Conservation (phyloP, 1,140 invertebrate genomes). For the Zaprionus gabonicus region DNA sequence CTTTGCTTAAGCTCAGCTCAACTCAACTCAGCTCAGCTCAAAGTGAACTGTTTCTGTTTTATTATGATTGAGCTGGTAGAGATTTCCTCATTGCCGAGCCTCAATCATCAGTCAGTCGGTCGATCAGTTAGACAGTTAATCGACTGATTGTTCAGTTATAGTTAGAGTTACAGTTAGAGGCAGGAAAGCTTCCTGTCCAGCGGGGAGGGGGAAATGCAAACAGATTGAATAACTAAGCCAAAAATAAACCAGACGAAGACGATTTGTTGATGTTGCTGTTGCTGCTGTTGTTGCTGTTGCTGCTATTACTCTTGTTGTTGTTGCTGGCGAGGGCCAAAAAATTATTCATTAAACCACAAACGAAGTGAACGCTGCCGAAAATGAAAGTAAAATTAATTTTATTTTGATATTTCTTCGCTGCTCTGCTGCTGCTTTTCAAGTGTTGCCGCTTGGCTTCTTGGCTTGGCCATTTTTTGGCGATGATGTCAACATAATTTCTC, state of each 20-base stretch:
- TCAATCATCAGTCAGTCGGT: constrained; percentile 39
- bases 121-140: constrained; percentile 11
- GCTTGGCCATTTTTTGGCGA: constrained; percentile 71
- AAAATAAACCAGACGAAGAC: constrained; percentile 35
- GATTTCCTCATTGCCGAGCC: constrained; percentile 68
- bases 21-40: neutral
- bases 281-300: constrained; percentile 2
- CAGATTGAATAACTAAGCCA: constrained; percentile 44
- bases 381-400: constrained; percentile 80
- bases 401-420: constrained; percentile 50
- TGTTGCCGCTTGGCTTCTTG: constrained; percentile 58
- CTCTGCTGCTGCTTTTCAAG: constrained; percentile 32
- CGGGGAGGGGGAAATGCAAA: constrained; percentile 46
- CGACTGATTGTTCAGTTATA: constrained; percentile 17
- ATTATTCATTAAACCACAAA: constrained; percentile 44
- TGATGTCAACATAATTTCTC: constrained; percentile 83
- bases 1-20: neutral
- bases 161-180: constrained; percentile 2
- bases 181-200: constrained; percentile 24
- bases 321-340: constrained; percentile 26
- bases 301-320: constrained; percentile 20
- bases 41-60: constrained; percentile 12
- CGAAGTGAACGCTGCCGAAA: constrained; percentile 62
- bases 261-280: constrained; percentile 29
- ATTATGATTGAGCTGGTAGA: constrained; percentile 41